Conservation (phyloP, 1,140 invertebrate genomes). For the fruit fly (Drosophila melanogaster) region DNA sequence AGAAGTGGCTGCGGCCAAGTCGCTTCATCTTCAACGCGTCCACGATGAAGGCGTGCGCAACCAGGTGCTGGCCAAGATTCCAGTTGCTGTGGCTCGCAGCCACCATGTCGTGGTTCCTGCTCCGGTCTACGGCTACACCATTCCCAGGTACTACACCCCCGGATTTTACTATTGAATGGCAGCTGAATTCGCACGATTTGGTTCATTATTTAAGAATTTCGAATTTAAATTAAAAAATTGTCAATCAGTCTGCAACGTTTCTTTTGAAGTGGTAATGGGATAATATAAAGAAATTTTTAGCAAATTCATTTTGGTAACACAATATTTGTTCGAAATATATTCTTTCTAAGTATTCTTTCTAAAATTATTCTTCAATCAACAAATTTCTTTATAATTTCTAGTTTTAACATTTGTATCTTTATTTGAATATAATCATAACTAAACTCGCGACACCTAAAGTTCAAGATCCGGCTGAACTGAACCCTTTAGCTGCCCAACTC, state of each 20-base stretch:
- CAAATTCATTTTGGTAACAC: no score
- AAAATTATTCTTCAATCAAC: no score
- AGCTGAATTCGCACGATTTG: neutral
- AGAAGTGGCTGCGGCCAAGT: slow-evolving; percentile 80
- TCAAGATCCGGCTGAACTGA: slow-evolving; percentile 7
- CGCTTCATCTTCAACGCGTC: slow-evolving; percentile 60
- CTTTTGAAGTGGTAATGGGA: neutral
- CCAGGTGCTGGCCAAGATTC: slow-evolving; percentile 41
- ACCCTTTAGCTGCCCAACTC: neutral
- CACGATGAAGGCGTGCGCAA: slow-evolving; percentile 64
- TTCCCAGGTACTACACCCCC: slow-evolving; percentile 61
- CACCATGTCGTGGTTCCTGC: slow-evolving; percentile 51
- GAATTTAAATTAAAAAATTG: slow-evolving; percentile 58
- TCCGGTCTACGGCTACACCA: slow-evolving; percentile 52
- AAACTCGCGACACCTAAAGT: neutral
- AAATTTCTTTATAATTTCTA: no score
- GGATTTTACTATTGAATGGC: slow-evolving; percentile 54
- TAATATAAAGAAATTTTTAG: neutral
- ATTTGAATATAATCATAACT: neutral
- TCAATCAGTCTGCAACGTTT: slow-evolving; percentile 20
- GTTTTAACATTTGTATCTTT: neutral
- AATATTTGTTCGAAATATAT: no score
- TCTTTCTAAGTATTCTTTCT: no score
- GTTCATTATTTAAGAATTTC: slow-evolving; percentile 10
- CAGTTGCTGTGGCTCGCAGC: slow-evolving; percentile 58